Evolutionary conservation across 2,797 vertebrate genomes (phyloP).

Genomic region (Craterocephalus amniculus): DNA sequence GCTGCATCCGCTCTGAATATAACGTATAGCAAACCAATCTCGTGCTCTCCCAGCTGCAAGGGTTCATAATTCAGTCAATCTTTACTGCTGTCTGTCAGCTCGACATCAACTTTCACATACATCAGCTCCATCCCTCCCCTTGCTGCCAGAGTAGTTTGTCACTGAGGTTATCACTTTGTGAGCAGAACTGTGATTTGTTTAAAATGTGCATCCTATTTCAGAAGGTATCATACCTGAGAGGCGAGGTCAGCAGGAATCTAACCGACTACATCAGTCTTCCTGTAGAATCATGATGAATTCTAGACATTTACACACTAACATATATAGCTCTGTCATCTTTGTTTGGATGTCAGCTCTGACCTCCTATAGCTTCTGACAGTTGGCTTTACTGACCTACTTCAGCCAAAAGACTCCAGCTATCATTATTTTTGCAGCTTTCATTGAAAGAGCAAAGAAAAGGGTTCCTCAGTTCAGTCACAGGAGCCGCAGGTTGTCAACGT

Average conservation of each 20-base stretch:
- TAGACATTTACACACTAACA: slow-evolving; percentile 28
- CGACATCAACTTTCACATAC: slow-evolving; percentile 28
- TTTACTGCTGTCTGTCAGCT: slow-evolving; percentile 54
- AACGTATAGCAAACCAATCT: background rate
- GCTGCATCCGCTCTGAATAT: background rate
- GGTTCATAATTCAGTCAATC: slow-evolving; percentile 40
- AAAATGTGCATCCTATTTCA: slow-evolving; percentile 20
- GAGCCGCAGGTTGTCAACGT: too few relatives aligned
- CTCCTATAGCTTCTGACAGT: slow-evolving; percentile 64
- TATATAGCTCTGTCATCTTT: slow-evolving; percentile 42
- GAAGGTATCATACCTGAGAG: background rate
- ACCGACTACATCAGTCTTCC: slow-evolving; percentile 10
- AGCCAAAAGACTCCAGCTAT: slow-evolving; percentile 34
- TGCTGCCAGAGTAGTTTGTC: slow-evolving; percentile 13
- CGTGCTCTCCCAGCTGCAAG: slow-evolving; percentile 8
- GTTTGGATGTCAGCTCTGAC: slow-evolving; percentile 48
- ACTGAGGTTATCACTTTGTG: background rate
- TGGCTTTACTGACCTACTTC: slow-evolving; percentile 76
- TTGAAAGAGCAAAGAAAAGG: background rate
- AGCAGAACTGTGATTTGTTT: background rate
- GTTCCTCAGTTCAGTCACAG: too few relatives aligned
- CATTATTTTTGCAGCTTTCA: slow-evolving; percentile 40
- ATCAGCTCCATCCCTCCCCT: slow-evolving; percentile 1
- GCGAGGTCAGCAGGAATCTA: slow-evolving; percentile 12
- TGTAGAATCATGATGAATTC: slow-evolving; percentile 8